Evolutionary conservation across 2,113 vertebrate genomes (phyloP), one percentile per base, ranked within the genome.

Genomic region (Nycticebus coucang): DNA sequence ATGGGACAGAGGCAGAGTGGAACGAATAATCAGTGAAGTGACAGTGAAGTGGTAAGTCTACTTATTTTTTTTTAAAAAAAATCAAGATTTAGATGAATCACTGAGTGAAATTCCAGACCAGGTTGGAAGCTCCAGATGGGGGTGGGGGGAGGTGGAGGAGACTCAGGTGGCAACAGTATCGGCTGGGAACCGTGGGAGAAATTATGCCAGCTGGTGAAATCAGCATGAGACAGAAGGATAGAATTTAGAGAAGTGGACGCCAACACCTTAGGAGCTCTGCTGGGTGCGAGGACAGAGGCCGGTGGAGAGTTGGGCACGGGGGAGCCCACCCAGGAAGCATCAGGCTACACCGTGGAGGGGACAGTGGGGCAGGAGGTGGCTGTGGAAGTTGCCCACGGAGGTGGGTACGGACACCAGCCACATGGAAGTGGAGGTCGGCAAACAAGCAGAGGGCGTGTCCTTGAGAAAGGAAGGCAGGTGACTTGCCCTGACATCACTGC

Each of bases 151-250:
- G 28, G 5, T 62, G 55, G n/a, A 80, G 28, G 14, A 41, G 71
- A 57, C 45, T 62, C 4, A 37, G 37, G 37, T 26, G 75, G 57
- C 53, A 79, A 30, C 26, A 62, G 33, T 60, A 19, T 96, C 17
- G 21, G 72, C 60, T 72, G 66, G 66, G 72, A 87, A 79, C 45
- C 2, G 19, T 45, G 33, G n/a, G 41, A 80, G 71, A 60, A 71
- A 60, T 59, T 19, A 78, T 13, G 7, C 74, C 53, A 72, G 21
- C 66, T 82, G 18, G 35, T 93, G 64, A 79, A 75, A 87, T 93
- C 35, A 62, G 22, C 9, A 19, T 22, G 21, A 83, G 26, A 59
- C 7, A 69, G 41, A 78, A 21, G n/a, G 53, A 53, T 50, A 6
- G 26, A 37, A 26, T 60, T 89, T 69, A 66, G 90, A 74, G n/a